These are phyloP conservation scores for Yponomeuta sedellus DNA, from an alignment of 2,888 invertebrate genomes.

Conservation along the genomic window DNA sequence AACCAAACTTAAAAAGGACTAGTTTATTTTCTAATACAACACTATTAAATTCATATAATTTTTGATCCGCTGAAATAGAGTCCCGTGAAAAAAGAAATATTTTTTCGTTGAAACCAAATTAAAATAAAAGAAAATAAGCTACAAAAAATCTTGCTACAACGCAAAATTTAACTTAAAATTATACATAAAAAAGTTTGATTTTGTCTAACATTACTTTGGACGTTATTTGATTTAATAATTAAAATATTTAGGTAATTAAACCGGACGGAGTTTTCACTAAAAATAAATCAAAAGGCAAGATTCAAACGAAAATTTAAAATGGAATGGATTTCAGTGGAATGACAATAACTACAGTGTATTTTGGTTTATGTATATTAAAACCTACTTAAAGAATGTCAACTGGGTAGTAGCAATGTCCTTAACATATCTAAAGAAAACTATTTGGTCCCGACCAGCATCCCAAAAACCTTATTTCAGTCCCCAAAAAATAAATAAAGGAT, in stretches of 20 bases:
- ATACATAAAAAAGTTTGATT: background rate
- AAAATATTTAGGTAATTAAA: background rate
- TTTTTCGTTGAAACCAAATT: conserved; percentile 14
- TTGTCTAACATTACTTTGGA: background rate
- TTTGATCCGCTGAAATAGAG: background rate
- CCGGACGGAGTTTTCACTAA: background rate
- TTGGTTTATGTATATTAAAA: background rate
- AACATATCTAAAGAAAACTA: background rate
- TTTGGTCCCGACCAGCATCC: conserved; percentile 6
- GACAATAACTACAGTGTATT: background rate
- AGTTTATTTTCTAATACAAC: background rate
- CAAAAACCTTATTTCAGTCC: conserved; percentile 5
- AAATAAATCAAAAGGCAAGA: background rate
- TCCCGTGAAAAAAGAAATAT: conserved; percentile 16
- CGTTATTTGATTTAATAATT: background rate
- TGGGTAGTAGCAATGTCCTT: background rate
- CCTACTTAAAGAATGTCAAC: background rate
- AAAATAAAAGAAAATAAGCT: conserved; percentile 13
- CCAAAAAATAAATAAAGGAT: background rate
- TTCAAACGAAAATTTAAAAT: background rate
- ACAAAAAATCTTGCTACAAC: conserved; percentile 21
- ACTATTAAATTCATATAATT: background rate
- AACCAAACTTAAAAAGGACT: background rate
- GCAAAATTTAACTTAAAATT: conserved; percentile 19
- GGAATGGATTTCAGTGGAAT: background rate